Percentiles rank a stretch among this genome's conserved stretches.
Evolutionary conservation across 2,797 vertebrate genomes (phyloP).

Genomic region (Sebastes itinus): DNA sequence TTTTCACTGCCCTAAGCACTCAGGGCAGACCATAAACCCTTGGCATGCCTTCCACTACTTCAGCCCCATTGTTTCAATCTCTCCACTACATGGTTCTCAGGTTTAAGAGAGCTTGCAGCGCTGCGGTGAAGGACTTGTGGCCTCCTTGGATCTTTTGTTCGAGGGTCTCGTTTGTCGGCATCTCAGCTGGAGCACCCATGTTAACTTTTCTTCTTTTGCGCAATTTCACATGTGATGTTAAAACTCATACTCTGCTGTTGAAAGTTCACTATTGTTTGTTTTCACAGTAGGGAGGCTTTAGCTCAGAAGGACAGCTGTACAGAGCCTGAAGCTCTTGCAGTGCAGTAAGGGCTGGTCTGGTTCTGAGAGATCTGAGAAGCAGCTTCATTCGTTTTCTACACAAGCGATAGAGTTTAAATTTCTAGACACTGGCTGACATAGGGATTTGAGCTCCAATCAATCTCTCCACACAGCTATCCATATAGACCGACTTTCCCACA

Average conservation of each 20-base stretch:
- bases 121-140: constrained; percentile 45
- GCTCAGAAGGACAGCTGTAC: constrained; percentile 1
- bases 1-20: constrained; percentile 61
- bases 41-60: constrained; percentile 73
- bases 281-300: not conserved
- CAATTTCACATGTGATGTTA: constrained; percentile 29
- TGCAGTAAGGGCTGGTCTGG: not conserved
- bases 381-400: constrained; percentile 2
- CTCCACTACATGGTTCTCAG: constrained; percentile 55
- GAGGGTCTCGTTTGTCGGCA: constrained; percentile 30
- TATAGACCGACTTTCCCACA: constrained; percentile 15
- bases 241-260: constrained; percentile 17
- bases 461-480: constrained; percentile 7
- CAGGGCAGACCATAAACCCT: constrained; percentile 74
- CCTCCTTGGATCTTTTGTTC: constrained; percentile 66
- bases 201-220: constrained; percentile 37
- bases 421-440: not conserved
- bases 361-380: constrained; percentile 3
- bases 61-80: constrained; percentile 65
- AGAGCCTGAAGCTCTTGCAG: constrained; percentile 13
- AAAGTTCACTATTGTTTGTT: constrained; percentile 37
- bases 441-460: constrained; percentile 26
- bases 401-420: constrained; percentile 11
- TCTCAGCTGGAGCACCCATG: constrained; percentile 30
- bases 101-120: constrained; percentile 56